phyloP scores from a whole-genome alignment of 2,797 vertebrate genomes.

The Hemitrygon akajei region DNA sequence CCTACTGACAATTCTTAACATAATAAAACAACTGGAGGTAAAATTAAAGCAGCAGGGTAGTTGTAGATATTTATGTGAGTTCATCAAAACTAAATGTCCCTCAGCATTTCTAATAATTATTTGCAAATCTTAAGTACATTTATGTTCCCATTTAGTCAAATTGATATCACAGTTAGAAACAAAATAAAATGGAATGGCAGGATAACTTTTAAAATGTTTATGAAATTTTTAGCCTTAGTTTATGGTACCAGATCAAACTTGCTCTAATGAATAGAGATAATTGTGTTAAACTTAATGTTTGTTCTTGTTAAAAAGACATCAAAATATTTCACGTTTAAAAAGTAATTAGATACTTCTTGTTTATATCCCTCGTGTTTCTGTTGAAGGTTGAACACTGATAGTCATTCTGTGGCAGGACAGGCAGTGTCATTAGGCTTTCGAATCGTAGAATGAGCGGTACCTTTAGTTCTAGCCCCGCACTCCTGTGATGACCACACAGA shows the following conservation, averaged over 20 bases:
- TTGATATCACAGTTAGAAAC: conserved; percentile 28
- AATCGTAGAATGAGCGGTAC: neutral
- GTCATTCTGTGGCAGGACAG: neutral
- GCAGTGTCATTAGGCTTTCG: neutral
- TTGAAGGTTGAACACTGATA: neutral
- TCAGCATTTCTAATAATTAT: conserved; percentile 25
- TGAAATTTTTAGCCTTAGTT: neutral
- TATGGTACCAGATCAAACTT: neutral
- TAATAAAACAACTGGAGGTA: conserved; percentile 30
- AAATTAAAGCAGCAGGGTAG: conserved; percentile 27
- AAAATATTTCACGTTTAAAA: neutral
- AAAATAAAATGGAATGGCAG: neutral
- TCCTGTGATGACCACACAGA: neutral
- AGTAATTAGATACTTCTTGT: neutral
- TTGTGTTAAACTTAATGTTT: neutral
- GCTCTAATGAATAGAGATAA: neutral
- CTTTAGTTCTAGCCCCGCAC: neutral
- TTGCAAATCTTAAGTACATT: conserved; percentile 32
- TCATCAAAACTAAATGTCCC: conserved; percentile 32
- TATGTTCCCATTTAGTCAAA: conserved; percentile 24
- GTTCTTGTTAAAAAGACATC: neutral
- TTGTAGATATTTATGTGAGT: conserved; percentile 16
- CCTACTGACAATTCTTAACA: conserved; percentile 14
- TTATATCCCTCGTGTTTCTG: too few species aligned
- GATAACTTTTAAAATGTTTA: neutral